Percentiles rank a stretch among this genome's conserved stretches.
Conservation (phyloP, 2,888 invertebrate species). For the Patella caerulea region DNA sequence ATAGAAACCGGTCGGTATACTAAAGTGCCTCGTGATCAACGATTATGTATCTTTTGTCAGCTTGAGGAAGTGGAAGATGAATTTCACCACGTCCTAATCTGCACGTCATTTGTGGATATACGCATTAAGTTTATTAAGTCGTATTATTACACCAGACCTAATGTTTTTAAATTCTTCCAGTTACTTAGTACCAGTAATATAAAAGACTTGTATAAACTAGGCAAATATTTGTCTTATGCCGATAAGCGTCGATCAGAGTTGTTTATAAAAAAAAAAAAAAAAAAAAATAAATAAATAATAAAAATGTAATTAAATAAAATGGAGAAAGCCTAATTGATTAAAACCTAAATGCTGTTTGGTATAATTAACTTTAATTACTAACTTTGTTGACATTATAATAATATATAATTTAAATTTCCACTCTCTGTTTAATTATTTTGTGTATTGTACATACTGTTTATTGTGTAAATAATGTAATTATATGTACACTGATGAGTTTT, state of each 20-base stretch:
- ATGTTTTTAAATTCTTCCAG: not conserved
- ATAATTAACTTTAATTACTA: too few relatives aligned
- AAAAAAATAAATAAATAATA: too few relatives aligned
- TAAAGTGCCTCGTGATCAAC: not conserved
- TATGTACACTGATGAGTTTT: too few relatives aligned
- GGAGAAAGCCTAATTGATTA: too few relatives aligned
- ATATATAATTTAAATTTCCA: too few relatives aligned
- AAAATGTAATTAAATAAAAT: too few relatives aligned
- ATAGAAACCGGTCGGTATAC: constrained; percentile 3
- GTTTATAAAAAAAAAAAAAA: too few relatives aligned
- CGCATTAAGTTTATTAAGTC: not conserved
- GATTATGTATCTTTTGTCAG: not conserved
- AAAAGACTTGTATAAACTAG: not conserved
- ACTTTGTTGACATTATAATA: too few relatives aligned
- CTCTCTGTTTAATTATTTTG: too few relatives aligned
- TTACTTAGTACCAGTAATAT: not conserved
- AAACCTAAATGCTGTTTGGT: too few relatives aligned
- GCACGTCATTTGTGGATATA: not conserved
- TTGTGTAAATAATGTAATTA: too few relatives aligned
- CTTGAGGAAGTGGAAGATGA: not conserved
- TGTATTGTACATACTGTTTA: too few relatives aligned
- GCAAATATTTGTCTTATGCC: not conserved
- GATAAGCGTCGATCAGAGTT: not conserved
- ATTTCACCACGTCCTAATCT: not conserved
- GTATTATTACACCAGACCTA: not conserved